Percentiles rank a stretch among this genome's conserved stretches.
Conservation (phyloP, 1,140 invertebrate species). For the Pogonomyrmex barbatus region DNA sequence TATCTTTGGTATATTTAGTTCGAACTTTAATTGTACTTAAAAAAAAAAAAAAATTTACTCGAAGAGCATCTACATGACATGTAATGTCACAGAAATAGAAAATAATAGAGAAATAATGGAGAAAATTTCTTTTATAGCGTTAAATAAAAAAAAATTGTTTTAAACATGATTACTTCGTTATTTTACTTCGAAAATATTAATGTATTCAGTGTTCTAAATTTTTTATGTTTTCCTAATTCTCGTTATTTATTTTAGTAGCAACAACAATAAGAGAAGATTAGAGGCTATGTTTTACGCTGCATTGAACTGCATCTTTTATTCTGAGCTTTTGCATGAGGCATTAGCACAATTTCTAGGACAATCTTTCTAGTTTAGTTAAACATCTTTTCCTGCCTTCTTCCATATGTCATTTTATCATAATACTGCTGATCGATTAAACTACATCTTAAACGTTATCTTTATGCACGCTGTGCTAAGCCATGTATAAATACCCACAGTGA, state of each 20-base stretch:
- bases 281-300: conserved; percentile 1
- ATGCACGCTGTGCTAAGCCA: not conserved
- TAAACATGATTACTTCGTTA: not conserved
- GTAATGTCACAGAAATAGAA: not conserved
- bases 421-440: not conserved
- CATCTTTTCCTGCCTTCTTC: not conserved
- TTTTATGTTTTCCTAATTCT: not conserved
- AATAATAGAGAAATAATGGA: not conserved
- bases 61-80: not conserved
- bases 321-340: not conserved
- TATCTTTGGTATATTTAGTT: not conserved
- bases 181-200: not conserved
- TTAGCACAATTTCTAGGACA: conserved; percentile 29
- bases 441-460: not conserved
- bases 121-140: not conserved
- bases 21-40: not conserved
- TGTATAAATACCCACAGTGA: not conserved
- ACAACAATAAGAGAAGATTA: conserved; percentile 9
- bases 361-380: not conserved
- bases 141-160: not conserved
- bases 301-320: conserved; percentile 25
- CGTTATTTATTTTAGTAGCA: not conserved
- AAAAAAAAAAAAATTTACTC: not conserved
- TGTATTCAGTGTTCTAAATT: not conserved
- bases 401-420: not conserved